These are phyloP conservation scores for Elachura formosa DNA, from an alignment of 2,113 vertebrate species.

Conservation along the genomic window DNA sequence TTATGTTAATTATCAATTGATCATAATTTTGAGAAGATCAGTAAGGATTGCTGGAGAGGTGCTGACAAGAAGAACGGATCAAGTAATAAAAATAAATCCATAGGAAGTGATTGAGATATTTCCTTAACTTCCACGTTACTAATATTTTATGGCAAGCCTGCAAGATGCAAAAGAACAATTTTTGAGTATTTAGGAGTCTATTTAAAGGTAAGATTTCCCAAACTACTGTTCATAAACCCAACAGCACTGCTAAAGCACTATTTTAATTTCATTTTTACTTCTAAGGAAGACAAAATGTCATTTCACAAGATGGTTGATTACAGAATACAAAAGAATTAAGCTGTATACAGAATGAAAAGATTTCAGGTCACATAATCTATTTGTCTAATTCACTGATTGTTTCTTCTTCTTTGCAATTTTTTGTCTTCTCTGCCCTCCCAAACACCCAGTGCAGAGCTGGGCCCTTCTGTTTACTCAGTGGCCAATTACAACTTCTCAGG, in stretches of 20 bases:
- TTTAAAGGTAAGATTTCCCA: not conserved
- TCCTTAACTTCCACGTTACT: not conserved
- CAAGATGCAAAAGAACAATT: not conserved
- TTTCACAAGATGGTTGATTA: not conserved
- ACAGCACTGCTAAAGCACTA: not conserved
- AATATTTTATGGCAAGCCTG: not conserved
- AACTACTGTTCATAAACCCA: not conserved
- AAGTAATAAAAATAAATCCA: not conserved
- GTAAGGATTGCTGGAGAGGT: not conserved
- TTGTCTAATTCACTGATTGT: not conserved
- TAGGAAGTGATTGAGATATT: not conserved
- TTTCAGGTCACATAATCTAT: not conserved
- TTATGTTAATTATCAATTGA: not conserved
- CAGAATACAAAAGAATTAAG: not conserved
- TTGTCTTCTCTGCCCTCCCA: not conserved
- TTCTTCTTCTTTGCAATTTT: not conserved
- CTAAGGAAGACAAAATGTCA: not conserved
- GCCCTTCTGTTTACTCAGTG: not conserved
- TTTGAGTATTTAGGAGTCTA: not conserved
- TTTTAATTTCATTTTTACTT: not conserved
- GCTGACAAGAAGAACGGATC: not conserved
- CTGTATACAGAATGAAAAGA: not conserved
- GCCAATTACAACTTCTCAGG: slow-evolving; percentile 19
- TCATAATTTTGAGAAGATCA: not conserved
- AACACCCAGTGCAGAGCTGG: not conserved